Percentiles rank a stretch among this genome's conserved stretches.
Evolutionary conservation across 2,888 invertebrate genomes (phyloP).

Genomic region (Drosophila cyrtoloma): DNA sequence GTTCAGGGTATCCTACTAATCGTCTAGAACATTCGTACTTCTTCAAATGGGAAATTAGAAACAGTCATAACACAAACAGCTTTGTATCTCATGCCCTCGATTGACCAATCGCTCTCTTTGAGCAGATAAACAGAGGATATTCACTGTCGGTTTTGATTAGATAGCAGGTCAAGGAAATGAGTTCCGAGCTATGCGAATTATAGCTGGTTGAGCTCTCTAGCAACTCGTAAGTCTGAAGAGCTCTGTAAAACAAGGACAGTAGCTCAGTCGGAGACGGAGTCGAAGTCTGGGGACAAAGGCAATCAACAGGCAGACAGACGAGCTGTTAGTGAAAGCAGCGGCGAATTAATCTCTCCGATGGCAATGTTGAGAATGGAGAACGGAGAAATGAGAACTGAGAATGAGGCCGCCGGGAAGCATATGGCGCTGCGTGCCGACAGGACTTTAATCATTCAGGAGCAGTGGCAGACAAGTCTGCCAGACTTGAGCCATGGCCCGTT

Average conservation of each 20-base stretch:
- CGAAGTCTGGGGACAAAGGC: slow-evolving; percentile 21
- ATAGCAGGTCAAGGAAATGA: neutral
- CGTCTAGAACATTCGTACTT: neutral
- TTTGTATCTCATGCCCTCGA: neutral
- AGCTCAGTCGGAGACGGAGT: slow-evolving; percentile 3
- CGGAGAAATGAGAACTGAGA: slow-evolving; percentile 18
- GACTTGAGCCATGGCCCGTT: slow-evolving; percentile 12
- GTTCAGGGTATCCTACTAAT: neutral
- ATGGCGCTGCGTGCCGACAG: slow-evolving; percentile 74
- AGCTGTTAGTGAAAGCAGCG: slow-evolving; percentile 34
- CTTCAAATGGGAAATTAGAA: neutral
- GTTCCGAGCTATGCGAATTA: neutral
- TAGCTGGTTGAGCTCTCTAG: neutral
- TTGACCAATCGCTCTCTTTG: neutral
- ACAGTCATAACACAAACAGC: neutral
- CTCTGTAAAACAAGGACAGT: slow-evolving; percentile 3
- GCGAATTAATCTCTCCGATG: slow-evolving; percentile 54
- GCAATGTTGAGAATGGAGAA: slow-evolving; percentile 1
- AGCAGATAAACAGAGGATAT: neutral
- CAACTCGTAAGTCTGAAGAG: neutral
- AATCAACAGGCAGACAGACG: slow-evolving; percentile 49
- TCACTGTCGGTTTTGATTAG: neutral
- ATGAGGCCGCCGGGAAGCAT: slow-evolving; percentile 48
- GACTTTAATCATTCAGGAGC: slow-evolving; percentile 71
- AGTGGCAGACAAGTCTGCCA: slow-evolving; percentile 47